Base-by-base conservation (phyloP, 2,888 invertebrate species). In the Limnephilus lunatus region DNA sequence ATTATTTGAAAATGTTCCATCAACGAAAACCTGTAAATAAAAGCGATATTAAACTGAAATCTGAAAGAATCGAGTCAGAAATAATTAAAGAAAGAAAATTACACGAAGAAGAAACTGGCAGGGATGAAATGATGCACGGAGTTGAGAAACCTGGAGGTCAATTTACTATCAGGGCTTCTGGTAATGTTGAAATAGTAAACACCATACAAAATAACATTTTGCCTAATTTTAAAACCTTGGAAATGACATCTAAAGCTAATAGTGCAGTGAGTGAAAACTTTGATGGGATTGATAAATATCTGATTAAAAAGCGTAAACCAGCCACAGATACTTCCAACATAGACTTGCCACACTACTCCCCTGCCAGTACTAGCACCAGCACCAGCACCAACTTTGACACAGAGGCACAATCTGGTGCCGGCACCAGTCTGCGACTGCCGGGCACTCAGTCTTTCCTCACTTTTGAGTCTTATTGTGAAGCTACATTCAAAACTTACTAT, bases 101-200 rank as follows among this genome's bases (percentile, higher is more conserved):
- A 11, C 81, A 30, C 14, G 19, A 30, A 81, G 44, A 89, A 35
- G n/a, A 81, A 81, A 80, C 25, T n/a, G 19, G 31, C 11, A 86
- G 87, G 81, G 86, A 90, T 86, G 80, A 90, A 81, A 87, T 83
- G 32, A 92, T 91, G 91, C 91, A 93, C 14, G 93, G 93, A 48
- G 93, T 93, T 68, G 93, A 93, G 83, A 90, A 93, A 89, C 93
- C 93, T 80, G 93, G 93, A 80, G 93, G 93, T 32, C 85, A 32
- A 31, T 31, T 30, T 15, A 25, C 4, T 53, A 86, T 35, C n/a
- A 35, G 25, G 19, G 35, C 25, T 68, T 68, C 35, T 83, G 2
- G 32, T 83, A 15, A 32, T 9, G 32, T 35, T 35, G 35, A 83
- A 19, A 35, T 25, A 83, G 25, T 9, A 9, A 68, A 25, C 68